phyloP scores from a whole-genome alignment of 2,888 invertebrate species.

The Perithous albicinctus region DNA sequence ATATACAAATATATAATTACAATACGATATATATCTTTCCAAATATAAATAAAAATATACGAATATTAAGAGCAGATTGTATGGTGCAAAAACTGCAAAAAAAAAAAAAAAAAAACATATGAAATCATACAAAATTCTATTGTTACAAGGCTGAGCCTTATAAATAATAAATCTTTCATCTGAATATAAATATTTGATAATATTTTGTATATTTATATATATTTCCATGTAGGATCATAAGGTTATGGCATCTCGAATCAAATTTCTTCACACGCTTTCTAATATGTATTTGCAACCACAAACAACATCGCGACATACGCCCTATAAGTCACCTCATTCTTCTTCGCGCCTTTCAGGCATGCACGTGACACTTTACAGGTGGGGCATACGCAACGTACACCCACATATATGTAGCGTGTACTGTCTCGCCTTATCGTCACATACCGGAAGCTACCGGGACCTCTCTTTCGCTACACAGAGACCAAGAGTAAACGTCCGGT shows the following conservation, averaged over 20 bases:
- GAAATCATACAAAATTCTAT: no score
- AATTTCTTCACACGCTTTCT: constrained; percentile 61
- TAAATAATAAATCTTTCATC: no score
- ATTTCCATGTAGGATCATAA: no score
- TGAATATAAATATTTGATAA: no score
- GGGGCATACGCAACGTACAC: constrained; percentile 9
- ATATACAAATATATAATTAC: no score
- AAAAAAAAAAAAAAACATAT: no score
- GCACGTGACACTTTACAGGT: constrained; percentile 38
- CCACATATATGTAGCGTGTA: constrained; percentile 32
- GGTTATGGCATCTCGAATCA: background rate
- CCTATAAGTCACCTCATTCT: constrained; percentile 33
- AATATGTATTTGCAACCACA: constrained; percentile 14
- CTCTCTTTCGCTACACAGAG: constrained; percentile 30
- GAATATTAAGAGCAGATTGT: no score
- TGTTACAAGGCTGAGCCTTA: no score
- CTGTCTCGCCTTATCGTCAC: constrained; percentile 51
- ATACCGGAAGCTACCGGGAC: constrained; percentile 59
- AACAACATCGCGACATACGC: background rate
- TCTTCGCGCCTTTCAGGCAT: constrained; percentile 39
- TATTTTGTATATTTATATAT: no score
- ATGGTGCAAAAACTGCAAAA: no score
- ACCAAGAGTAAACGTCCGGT: constrained; percentile 50
- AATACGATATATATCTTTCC: no score
- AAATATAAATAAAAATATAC: no score